Conservation (phyloP, 1,140 invertebrate species). For the Laupala kohalensis region DNA sequence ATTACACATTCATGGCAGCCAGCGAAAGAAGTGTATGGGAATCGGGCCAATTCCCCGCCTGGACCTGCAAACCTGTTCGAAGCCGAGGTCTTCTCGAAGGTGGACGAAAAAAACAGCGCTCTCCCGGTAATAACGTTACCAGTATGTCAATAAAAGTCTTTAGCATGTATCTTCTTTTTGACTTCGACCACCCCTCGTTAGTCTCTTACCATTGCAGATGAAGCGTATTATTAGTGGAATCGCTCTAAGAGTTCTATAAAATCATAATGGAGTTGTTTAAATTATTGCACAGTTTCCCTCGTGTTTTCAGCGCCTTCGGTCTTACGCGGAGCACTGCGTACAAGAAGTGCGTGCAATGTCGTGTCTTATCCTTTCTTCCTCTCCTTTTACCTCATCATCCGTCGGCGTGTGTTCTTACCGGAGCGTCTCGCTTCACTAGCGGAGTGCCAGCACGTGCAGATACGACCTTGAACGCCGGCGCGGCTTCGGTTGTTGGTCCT, state of each 20-base stretch:
- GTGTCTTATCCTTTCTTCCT: too few relatives aligned
- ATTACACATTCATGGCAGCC: neutral
- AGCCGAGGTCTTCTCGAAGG: neutral
- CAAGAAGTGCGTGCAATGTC: too few relatives aligned
- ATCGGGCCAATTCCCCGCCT: neutral
- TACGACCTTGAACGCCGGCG: too few relatives aligned
- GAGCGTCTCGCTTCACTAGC: too few relatives aligned
- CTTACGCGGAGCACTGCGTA: too few relatives aligned
- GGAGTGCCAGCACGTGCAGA: too few relatives aligned
- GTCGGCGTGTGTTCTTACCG: too few relatives aligned
- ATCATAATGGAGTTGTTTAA: neutral
- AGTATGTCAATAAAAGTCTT: neutral
- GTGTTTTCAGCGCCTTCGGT: too few relatives aligned
- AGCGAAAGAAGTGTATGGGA: neutral
- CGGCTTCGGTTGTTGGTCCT: too few relatives aligned
- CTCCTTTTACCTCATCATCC: too few relatives aligned
- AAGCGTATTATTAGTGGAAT: neutral
- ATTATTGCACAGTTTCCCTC: too few relatives aligned
- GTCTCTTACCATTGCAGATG: neutral
- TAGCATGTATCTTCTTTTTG: neutral
- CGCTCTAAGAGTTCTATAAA: neutral
- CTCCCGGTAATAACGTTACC: neutral
- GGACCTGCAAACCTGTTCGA: neutral
- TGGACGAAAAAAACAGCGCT: neutral
- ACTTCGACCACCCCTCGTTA: neutral